Evolutionary conservation across 1,140 invertebrate species (phyloP), one percentile per base, ranked within the genome.

Genomic region (Drosophila tristis): DNA sequence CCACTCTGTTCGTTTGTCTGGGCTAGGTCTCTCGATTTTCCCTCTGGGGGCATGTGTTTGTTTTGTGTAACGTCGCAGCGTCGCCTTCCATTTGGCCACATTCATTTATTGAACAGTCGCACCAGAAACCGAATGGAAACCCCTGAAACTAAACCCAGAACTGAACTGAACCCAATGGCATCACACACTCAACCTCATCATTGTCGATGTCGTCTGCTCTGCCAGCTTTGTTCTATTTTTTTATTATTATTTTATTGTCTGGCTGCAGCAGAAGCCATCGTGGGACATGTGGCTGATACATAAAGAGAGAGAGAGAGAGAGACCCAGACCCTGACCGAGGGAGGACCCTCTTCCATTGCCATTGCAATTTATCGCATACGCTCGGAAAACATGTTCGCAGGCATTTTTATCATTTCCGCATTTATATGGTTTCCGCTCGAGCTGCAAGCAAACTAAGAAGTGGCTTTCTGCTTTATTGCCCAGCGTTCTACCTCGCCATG

Each of bases 351-450:
- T n/a, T n/a, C 63, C 26, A 29, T 76, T 57, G 56, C 78, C 62
- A 82, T 63, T 87, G 84, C 82, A 87, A 87, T 87, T 87, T 87
- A 87, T 87, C 74, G 82, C 74, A 84, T 73, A 77, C 75, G 84
- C 67, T 84, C 79, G 82, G 84, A 78, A 66, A 89, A 80, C 82
- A 84, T 87, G 79, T 87, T 87, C 77, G 63, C 84, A 76, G 76
- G 84, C 82, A 84, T 79, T 87, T 87, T 87, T 87, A 89, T 89
- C 84, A 89, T 89, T 89, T 89, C 84, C 84, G 84, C 84, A 89
- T 89, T 84, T 89, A 89, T 84, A 87, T 89, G 85, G 84, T 84
- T 89, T 89, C 84, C 84, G 84, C 80, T 66, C 66, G 84, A 80
- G 73, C 68, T 89, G 84, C 79, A 80, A 61, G 82, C 79, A 79